Evolutionary conservation across 2,888 invertebrate species (phyloP), one percentile per base, ranked within the genome.

Genomic region (Diloba caeruleocephala): DNA sequence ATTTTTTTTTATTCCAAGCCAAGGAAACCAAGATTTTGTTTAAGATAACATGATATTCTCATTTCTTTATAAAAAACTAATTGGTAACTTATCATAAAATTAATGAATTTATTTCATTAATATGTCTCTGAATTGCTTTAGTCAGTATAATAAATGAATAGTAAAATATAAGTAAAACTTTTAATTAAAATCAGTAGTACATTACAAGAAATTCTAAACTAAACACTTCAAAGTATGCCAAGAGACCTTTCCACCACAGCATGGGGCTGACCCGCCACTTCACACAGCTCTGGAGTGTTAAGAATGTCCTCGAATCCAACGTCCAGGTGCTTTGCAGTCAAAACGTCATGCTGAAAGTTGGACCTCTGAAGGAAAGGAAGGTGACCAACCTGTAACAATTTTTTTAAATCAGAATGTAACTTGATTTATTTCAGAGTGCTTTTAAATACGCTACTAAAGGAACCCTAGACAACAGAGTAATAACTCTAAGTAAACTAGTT

Each of bases 191-290:
- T 48, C 38, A 37, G 29, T 50, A 62, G 33, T 42, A 51, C 38
- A 65, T 51, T 65, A 61, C 31, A 58, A 49, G 60, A 66, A 64
- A 51, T 70, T 53, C 37, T 68, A 69, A 70, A 51, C 55, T 67
- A 76, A 60, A 39, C 55, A 64, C 58, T 68, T 87, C 75, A 92
- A 53, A 93, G 88, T 82, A 97, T 88, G 55, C 96, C 96, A 37
- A 96, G 89, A 42, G 95, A 94, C 78, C 95, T 95, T 84, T 98
- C 98, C 53, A 97, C 93, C 45, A 97, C 94, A 31, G 97, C 96
- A 87, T 98, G 98, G 3, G 98, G 98, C 61, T 97, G 96, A 8
- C 96, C 96, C 79, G 96, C 94, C 39, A 95, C 90, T 92, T 98
- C 98, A 63, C 94, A 92, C 71, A 96, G 94, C 67, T 97, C 97